These are phyloP conservation scores for Stenoptilia bipunctidactyla DNA, from an alignment of 2,888 invertebrate genomes.

Conservation along the genomic window DNA sequence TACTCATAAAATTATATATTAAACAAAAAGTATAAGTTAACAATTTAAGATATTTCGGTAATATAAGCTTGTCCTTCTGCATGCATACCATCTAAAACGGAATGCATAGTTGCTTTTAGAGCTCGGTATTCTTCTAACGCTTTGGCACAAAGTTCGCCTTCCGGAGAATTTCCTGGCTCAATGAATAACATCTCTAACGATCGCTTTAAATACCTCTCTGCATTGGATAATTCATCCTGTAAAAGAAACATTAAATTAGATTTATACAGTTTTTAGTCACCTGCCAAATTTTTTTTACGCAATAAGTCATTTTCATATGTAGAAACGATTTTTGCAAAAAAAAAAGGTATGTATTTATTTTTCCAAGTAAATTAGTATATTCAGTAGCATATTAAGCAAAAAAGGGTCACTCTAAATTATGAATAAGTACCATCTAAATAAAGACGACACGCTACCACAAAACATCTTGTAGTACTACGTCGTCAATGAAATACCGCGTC, in stretches of 20 bases:
- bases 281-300: too few relatives aligned
- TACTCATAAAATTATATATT: too few relatives aligned
- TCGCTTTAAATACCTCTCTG: slow-evolving; percentile 72
- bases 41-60: not conserved
- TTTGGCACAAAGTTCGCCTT: slow-evolving; percentile 77
- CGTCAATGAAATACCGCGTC: too few relatives aligned
- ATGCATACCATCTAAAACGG: slow-evolving; percentile 37
- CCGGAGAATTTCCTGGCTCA: slow-evolving; percentile 79
- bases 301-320: too few relatives aligned
- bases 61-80: slow-evolving; percentile 41
- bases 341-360: not conserved
- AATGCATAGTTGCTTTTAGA: slow-evolving; percentile 62
- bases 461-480: too few relatives aligned
- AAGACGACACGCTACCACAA: too few relatives aligned
- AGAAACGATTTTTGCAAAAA: too few relatives aligned
- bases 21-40: too few relatives aligned
- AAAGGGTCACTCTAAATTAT: too few relatives aligned
- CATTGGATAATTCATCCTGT: slow-evolving; percentile 66
- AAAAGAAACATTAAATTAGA: slow-evolving; percentile 11
- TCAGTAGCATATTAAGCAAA: too few relatives aligned
- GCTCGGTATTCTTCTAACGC: slow-evolving; percentile 76
- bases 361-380: too few relatives aligned
- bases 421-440: too few relatives aligned
- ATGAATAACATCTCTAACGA: slow-evolving; percentile 76
- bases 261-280: not conserved